Conservation (phyloP, 2,797 vertebrate genomes). For the Crocidura indochinensis region DNA sequence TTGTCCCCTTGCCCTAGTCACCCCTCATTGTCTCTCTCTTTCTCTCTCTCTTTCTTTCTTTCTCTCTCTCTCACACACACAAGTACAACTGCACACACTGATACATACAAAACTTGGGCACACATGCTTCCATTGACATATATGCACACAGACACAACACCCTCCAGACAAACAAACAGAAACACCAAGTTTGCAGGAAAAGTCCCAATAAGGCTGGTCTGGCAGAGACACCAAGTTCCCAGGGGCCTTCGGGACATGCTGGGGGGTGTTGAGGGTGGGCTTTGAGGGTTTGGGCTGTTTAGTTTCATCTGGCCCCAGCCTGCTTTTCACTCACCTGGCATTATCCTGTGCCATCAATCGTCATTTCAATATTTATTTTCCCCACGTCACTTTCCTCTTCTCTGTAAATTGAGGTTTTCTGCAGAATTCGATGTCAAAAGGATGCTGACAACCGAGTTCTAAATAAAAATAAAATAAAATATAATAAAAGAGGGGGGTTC, state of each 20-base stretch:
- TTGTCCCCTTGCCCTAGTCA: neutral
- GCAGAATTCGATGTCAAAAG: constrained; percentile 48
- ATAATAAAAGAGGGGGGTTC: neutral
- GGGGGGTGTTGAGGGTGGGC: neutral
- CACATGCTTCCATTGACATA: too few relatives aligned
- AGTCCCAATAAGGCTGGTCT: too few relatives aligned
- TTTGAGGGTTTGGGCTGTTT: neutral
- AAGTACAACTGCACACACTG: too few relatives aligned
- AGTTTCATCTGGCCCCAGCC: constrained; percentile 38
- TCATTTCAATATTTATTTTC: constrained; percentile 78
- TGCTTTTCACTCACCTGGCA: constrained; percentile 45
- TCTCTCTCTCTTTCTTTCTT: neutral
- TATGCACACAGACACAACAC: rapidly evolving
- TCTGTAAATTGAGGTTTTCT: constrained; percentile 66
- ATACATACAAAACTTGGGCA: neutral
- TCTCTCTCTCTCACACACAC: neutral
- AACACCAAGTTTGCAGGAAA: neutral
- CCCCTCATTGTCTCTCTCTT: neutral
- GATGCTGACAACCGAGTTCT: constrained; percentile 22
- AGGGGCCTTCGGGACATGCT: neutral
- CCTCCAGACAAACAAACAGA: neutral
- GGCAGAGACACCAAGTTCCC: neutral
- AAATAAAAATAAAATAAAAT: neutral
- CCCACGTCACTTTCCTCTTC: constrained; percentile 63
- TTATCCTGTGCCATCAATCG: constrained; percentile 68